Evolutionary conservation across 2,797 vertebrate genomes (phyloP), one percentile per base, ranked within the genome.

Genomic region (Tapera naevia): DNA sequence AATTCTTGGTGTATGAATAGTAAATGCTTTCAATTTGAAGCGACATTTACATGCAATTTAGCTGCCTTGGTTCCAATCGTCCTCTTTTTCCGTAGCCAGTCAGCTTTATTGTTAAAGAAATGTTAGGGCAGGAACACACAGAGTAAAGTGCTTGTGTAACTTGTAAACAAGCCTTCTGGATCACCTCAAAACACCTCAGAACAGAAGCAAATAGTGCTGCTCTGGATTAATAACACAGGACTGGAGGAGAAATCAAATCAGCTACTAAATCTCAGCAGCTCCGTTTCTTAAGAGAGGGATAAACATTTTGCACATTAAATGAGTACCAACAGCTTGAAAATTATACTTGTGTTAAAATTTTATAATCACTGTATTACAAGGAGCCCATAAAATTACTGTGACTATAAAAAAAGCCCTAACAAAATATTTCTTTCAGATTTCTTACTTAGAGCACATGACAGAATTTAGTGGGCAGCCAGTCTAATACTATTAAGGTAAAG

Each of bases 241-340:
- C 54, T 74, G 9, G 13, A 78, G 35, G 14, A 84, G 22, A 76
- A 79, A 81, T 81, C 25, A 88, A 86, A 86, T 82, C 56, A 81
- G 33, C 30, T 46, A 64, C 39, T 88, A 93, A 71, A 93, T 74
- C 82, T 84, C 70, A 84, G 57, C 43, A 82, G 69, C 41, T 89
- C 51, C 5, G 17, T 80, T 93, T 88, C 71, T 90, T 87, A 90
- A 51, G 21, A 82, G 35, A 54, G 2, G 11, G 69, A 90, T 71
- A 86, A 93, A 89, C 25, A 87, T 83, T 87, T 84, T 87, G 33
- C 30, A 84, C 45, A 90, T 70, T 64, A 91, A 84, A 78, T 32
- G 16, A 17, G 16, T 41, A 95, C 54, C 27, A 67, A 51, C 17
- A 74, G 41, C 33, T 93, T 76, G 48, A 94, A 94, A 94, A 94